These are phyloP conservation scores for Parochlus steinenii DNA, from an alignment of 2,888 invertebrate genomes.

Conservation along the genomic window DNA sequence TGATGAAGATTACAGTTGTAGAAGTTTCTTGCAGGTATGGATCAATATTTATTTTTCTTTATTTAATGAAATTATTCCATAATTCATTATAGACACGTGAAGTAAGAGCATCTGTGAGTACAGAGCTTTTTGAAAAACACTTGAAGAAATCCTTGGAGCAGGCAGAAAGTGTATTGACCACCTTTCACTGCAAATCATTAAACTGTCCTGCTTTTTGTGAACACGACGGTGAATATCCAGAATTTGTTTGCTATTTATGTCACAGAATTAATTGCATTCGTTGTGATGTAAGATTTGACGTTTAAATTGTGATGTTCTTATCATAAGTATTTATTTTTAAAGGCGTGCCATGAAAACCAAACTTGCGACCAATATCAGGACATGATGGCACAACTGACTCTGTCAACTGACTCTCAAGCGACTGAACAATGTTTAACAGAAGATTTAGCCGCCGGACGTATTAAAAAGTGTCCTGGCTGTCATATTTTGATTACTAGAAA, in stretches of 20 bases:
- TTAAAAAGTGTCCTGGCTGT: too few species aligned
- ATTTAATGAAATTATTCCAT: too few species aligned
- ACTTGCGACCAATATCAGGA: conserved; percentile 71
- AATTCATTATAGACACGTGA: too few species aligned
- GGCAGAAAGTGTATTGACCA: conserved; percentile 64
- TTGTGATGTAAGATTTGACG: conserved; percentile 58
- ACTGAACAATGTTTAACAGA: too few species aligned
- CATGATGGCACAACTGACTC: too few species aligned
- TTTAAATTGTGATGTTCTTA: too few species aligned
- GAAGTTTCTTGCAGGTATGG: conserved; percentile 61
- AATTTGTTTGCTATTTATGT: conserved; percentile 74
- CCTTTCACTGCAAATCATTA: conserved; percentile 80
- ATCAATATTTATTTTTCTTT: too few species aligned
- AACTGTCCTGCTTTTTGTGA: conserved; percentile 83
- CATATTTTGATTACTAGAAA: too few species aligned
- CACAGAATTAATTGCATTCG: conserved; percentile 63
- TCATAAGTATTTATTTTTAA: conserved; percentile 15
- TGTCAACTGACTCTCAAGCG: too few species aligned
- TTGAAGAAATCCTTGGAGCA: conserved; percentile 61
- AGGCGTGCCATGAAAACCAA: conserved; percentile 62
- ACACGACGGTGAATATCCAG: conserved; percentile 69
- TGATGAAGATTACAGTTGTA: conserved; percentile 54
- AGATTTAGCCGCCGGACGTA: too few species aligned
- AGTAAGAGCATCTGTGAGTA: conserved; percentile 57
- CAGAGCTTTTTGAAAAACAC: conserved; percentile 59